Conservation (phyloP, 2,888 invertebrate species). For the Parnassius apollo region DNA sequence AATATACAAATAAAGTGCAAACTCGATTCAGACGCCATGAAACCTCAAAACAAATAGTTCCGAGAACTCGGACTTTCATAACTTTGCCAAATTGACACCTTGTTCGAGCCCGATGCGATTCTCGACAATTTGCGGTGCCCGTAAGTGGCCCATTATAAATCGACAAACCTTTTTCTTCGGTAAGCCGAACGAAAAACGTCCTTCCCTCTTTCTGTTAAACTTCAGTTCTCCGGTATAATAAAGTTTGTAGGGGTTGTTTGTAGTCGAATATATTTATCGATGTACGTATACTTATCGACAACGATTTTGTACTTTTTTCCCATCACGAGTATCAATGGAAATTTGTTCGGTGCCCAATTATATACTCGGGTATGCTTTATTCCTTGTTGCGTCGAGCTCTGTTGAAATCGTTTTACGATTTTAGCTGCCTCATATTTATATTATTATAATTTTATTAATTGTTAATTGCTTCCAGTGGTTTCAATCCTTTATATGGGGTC, state of each 20-base stretch:
- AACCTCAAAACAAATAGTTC: constrained; percentile 78
- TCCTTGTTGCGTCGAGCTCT: constrained; percentile 52
- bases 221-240: constrained; percentile 1
- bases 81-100: constrained; percentile 80
- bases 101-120: constrained; percentile 72
- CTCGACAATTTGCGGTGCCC: constrained; percentile 73
- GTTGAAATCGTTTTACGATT: constrained; percentile 46
- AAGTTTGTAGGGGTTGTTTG: constrained; percentile 44
- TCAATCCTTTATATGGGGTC: constrained; percentile 5
- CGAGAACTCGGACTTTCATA: constrained; percentile 75
- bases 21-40: constrained; percentile 50
- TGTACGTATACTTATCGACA: constrained; percentile 69
- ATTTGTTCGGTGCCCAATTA: constrained; percentile 77
- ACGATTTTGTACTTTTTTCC: constrained; percentile 71
- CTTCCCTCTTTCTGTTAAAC: constrained; percentile 13
- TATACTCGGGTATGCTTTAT: constrained; percentile 71
- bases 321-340: constrained; percentile 80
- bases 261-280: constrained; percentile 57
- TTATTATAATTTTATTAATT: constrained; percentile 30
- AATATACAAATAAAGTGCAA: constrained; percentile 66
- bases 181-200: constrained; percentile 28
- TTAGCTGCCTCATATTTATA: constrained; percentile 28
- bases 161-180: constrained; percentile 40
- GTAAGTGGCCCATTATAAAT: constrained; percentile 78
- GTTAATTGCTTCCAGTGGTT: constrained; percentile 20